Conservation (phyloP, 35 echinoderm and acorn worm species). For the Lytechinus pictus region DNA sequence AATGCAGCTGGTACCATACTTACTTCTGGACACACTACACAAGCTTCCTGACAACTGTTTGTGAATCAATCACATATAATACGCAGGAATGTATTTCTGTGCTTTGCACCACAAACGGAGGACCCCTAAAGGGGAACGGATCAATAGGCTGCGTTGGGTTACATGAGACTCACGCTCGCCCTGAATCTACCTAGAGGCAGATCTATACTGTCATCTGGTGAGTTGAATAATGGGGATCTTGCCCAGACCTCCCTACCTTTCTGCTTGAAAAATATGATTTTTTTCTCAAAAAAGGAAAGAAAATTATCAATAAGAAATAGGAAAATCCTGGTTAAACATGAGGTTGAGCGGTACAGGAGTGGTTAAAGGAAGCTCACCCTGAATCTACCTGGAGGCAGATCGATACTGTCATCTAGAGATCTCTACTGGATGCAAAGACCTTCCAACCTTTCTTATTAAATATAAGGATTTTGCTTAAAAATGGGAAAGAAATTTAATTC, state of each 20-base stretch:
- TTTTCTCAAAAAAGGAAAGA: too few species aligned
- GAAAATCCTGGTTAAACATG: too few species aligned
- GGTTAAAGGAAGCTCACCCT: conserved; percentile 23
- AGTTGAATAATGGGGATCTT: conserved; percentile 52
- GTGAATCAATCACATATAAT: not conserved
- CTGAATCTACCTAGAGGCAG: conserved; percentile 34
- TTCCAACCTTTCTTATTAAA: too few species aligned
- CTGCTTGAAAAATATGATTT: too few species aligned
- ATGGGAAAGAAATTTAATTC: too few species aligned
- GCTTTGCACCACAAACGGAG: not conserved
- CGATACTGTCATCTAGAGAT: conserved; percentile 68
- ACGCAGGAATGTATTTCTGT: not conserved
- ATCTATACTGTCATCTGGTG: conserved; percentile 67
- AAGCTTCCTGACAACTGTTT: not conserved
- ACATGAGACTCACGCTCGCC: not conserved
- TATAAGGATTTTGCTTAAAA: too few species aligned
- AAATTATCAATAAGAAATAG: too few species aligned
- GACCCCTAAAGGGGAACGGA: not conserved
- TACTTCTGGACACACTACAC: not conserved
- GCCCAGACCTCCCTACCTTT: too few species aligned
- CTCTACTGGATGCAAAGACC: conserved; percentile 54
- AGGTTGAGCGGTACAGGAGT: too few species aligned
- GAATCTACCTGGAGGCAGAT: conserved; percentile 29
- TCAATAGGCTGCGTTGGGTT: not conserved
- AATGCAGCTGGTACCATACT: too few species aligned